A percentile compares a stretch with the other conserved stretches of the same genome.
These are phyloP conservation scores for Oedothorax gibbosus DNA, from an alignment of 1,140 invertebrate genomes.

Conservation along the genomic window DNA sequence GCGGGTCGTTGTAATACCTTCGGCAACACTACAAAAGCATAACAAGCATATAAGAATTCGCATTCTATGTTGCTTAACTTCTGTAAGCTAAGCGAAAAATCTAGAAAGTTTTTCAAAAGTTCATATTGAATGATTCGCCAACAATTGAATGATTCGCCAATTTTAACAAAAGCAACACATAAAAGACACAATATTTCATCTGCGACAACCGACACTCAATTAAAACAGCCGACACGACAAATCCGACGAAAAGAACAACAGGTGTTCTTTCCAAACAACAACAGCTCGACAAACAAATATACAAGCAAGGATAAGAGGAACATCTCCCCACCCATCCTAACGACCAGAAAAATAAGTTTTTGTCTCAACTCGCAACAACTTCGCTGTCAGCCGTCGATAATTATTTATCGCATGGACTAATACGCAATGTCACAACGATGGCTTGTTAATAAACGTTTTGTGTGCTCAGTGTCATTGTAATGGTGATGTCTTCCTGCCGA, in stretches of 20 bases:
- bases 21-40: too few relatives aligned
- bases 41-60: too few relatives aligned
- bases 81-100: too few relatives aligned
- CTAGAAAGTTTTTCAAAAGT: too few relatives aligned
- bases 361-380: conserved; percentile 22
- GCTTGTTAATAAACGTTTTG: conserved; percentile 21
- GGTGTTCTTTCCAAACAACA: not conserved
- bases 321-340: conserved; percentile 32
- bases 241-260: not conserved
- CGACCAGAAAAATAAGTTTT: conserved; percentile 23
- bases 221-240: not conserved
- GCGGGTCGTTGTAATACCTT: too few relatives aligned
- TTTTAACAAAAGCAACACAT: too few relatives aligned
- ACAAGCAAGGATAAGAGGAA: conserved; percentile 22
- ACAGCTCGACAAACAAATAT: conserved; percentile 1
- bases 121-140: too few relatives aligned
- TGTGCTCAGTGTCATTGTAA: conserved; percentile 5
- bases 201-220: not conserved
- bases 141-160: too few relatives aligned
- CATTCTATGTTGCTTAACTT: too few relatives aligned
- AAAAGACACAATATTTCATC: too few relatives aligned
- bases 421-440: not conserved
- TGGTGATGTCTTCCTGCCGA: conserved; percentile 17
- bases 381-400: conserved; percentile 21
- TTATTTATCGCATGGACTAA: conserved; percentile 25